Conservation (phyloP, 2,113 vertebrate genomes). For the Nerophis ophidion region DNA sequence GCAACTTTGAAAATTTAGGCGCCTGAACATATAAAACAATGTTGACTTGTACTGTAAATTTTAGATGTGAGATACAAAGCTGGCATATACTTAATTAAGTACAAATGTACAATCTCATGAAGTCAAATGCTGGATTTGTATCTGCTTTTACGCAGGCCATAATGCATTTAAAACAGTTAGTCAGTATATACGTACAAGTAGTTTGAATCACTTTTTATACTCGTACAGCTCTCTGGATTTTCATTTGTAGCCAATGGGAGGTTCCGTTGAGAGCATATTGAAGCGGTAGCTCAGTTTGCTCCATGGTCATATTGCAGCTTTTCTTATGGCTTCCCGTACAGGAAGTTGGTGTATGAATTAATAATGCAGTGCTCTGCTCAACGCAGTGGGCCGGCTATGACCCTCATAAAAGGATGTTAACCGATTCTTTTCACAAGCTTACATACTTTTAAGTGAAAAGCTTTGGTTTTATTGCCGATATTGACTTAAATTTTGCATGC, state of each 20-base stretch:
- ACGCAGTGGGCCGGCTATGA: constrained; percentile 29
- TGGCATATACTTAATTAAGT: not conserved
- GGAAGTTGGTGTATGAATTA: constrained; percentile 64
- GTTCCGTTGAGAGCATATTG: not conserved
- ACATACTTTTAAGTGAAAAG: constrained; percentile 25
- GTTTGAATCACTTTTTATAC: not conserved
- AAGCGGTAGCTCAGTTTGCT: constrained; percentile 1
- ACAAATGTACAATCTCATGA: not conserved
- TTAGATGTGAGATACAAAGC: not conserved
- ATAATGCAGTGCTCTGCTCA: constrained; percentile 55
- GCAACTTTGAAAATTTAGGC: no score
- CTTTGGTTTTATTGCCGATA: constrained; percentile 33
- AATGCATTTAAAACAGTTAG: no score
- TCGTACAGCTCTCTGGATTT: not conserved
- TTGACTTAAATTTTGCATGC: constrained; percentile 28
- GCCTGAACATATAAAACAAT: not conserved
- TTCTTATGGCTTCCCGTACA: constrained; percentile 38
- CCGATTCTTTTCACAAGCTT: constrained; percentile 20
- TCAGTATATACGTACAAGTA: no score
- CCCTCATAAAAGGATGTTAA: constrained; percentile 30
- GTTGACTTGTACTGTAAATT: not conserved
- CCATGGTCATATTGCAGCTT: constrained; percentile 17
- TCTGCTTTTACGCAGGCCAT: no score
- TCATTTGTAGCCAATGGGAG: not conserved
- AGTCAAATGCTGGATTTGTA: no score